Evolutionary conservation across 2,888 invertebrate genomes (phyloP), one percentile per base, ranked within the genome.

Genomic region (Ethmia dodecea): DNA sequence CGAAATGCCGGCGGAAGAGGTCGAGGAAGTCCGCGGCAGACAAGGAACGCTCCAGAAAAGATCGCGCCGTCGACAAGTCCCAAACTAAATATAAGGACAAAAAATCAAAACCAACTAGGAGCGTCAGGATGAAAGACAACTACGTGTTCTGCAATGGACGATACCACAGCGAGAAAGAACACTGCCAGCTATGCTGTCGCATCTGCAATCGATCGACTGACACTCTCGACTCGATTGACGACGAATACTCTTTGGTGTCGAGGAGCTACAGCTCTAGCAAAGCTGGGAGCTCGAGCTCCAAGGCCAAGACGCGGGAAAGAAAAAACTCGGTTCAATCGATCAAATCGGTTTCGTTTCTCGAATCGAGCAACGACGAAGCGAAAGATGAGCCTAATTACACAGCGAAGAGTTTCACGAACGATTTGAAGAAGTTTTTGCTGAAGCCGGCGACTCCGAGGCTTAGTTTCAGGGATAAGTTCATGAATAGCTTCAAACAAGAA

Each of bases 341-440:
- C 28, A 87, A 87, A 46, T 87, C 87, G 0, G 87, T 86, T 3
- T 86, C 86, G 26, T 87, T 87, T 38, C 56, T 86, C 5, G 84
- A 83, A 43, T 84, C 84, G 42, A 75, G 75, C 41, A 72, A 68
- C 50, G 83, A 81, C 9, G 80, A 75, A 33, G 68, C 79, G 32
- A 77, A 78, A 28, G 84, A 84, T 42, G 86, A 84, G 45, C 76
- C 86, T 1, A 86, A 87, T 32, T 87, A 87, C 40, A 86, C 87
- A 9, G 86, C 86, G 3, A 86, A 79, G 45, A 87, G 86, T 50
- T 87, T 87, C 54, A 87, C 86, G 3, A 86, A 87, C 41, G 87
- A 87, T 46, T 50, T 87, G 42, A 87, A 87, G 53, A 76, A 72
- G 62, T 87, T 87, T 42, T 56, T 87, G 1, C 47, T 86, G 31